phyloP scores from a whole-genome alignment of 2,888 invertebrate species.

The Platycheirus rosarum region DNA sequence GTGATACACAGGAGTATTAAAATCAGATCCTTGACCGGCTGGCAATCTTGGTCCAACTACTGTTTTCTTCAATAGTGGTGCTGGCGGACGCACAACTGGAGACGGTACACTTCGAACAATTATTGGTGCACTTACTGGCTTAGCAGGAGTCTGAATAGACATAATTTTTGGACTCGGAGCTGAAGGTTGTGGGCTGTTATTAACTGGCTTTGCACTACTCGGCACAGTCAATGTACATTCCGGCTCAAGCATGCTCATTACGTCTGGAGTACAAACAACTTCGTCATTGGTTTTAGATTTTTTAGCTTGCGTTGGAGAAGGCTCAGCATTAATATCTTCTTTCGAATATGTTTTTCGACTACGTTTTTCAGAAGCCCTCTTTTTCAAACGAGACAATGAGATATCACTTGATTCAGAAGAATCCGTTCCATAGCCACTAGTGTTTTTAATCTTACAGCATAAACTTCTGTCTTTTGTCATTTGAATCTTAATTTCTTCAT shows the following conservation, averaged over 20 bases:
- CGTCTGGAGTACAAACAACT: conserved; percentile 86
- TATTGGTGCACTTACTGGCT: conserved; percentile 77
- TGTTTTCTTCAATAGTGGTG: conserved; percentile 78
- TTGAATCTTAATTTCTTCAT: conserved; percentile 77
- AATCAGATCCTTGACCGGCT: conserved; percentile 73
- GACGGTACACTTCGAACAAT: conserved; percentile 79
- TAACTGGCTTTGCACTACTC: conserved; percentile 75
- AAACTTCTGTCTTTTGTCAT: conserved; percentile 78
- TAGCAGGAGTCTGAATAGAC: conserved; percentile 75
- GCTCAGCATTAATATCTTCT: conserved; percentile 65
- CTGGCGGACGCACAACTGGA: conserved; percentile 77
- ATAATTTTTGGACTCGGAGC: conserved; percentile 76
- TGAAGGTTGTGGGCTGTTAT: conserved; percentile 68
- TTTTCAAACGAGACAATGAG: conserved; percentile 77
- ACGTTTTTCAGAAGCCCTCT: conserved; percentile 57
- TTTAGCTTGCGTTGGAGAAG: conserved; percentile 75
- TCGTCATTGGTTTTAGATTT: conserved; percentile 81
- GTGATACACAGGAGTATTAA: conserved; percentile 80
- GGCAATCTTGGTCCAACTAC: conserved; percentile 77
- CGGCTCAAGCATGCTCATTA: conserved; percentile 81
- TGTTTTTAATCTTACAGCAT: conserved; percentile 80
- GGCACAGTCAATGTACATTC: conserved; percentile 80
- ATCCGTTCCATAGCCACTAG: conserved; percentile 77
- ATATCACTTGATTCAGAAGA: conserved; percentile 75
- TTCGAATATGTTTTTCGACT: conserved; percentile 54